Percentiles rank a stretch among this genome's conserved stretches.
These are phyloP conservation scores for Tillus elongatus DNA, from an alignment of 2,888 invertebrate genomes.

Conservation along the genomic window DNA sequence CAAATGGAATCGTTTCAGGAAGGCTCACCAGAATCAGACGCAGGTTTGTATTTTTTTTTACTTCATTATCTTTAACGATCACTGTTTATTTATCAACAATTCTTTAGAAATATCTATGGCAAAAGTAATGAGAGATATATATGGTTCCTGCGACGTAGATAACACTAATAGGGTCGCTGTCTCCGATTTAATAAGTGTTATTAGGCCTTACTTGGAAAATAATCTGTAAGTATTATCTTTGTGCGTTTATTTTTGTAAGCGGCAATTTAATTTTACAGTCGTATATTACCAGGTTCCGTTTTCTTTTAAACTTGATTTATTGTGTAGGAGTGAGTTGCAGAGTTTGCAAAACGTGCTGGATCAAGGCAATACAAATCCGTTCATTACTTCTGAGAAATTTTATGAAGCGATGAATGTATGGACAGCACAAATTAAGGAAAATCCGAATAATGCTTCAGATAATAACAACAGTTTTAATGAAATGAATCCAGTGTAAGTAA, in stretches of 20 bases:
- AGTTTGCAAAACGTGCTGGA: slow-evolving; percentile 18
- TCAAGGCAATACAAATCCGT: slow-evolving; percentile 16
- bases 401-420: slow-evolving; percentile 18
- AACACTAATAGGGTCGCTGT: slow-evolving; percentile 14
- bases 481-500: too few species aligned
- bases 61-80: too few species aligned
- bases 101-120: slow-evolving; percentile 9
- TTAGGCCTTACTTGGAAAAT: slow-evolving; percentile 16
- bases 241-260: too few species aligned
- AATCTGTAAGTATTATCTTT: slow-evolving; percentile 19
- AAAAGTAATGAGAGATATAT: slow-evolving; percentile 16
- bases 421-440: slow-evolving; percentile 16
- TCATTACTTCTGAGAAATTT: slow-evolving; percentile 15
- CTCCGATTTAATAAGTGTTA: slow-evolving; percentile 17
- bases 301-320: too few species aligned
- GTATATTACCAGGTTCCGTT: too few species aligned
- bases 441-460: too few species aligned
- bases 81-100: too few species aligned
- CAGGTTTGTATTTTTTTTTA: too few species aligned
- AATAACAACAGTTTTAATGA: too few species aligned
- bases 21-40: too few species aligned
- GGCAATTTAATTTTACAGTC: too few species aligned
- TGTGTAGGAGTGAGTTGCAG: slow-evolving; percentile 17
- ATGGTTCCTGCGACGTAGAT: slow-evolving; percentile 16
- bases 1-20: too few species aligned